Conservation (phyloP, 2,113 vertebrate genomes). For the Damaliscus lunatus region DNA sequence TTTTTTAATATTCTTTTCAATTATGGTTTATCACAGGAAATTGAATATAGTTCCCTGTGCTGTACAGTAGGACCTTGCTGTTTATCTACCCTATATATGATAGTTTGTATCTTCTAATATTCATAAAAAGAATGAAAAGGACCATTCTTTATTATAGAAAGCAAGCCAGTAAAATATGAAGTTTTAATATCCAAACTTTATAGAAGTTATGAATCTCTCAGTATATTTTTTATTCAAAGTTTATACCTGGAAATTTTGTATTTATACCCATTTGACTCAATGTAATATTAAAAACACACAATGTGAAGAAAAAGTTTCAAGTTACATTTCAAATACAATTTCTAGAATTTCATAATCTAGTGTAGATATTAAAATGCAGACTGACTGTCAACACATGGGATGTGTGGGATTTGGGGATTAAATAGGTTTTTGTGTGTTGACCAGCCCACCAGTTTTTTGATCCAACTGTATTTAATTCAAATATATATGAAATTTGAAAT, state of each 20-base stretch:
- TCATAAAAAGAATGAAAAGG: neutral
- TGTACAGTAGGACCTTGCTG: neutral
- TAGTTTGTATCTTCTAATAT: neutral
- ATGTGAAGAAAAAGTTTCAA: neutral
- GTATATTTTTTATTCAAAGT: neutral
- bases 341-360: conserved; percentile 2
- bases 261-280: neutral
- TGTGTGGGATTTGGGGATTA: neutral
- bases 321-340: neutral
- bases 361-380: neutral
- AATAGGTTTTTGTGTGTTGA: neutral
- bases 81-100: neutral
- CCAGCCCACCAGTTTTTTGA: neutral
- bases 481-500: conserved; percentile 24
- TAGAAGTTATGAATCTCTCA: neutral
- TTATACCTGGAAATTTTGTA: neutral
- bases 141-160: neutral
- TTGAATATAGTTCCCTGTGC: neutral
- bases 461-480: neutral
- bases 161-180: neutral
- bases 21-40: neutral
- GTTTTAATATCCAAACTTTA: neutral
- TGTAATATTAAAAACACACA: neutral
- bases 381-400: neutral
- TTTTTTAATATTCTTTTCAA: neutral